These are phyloP conservation scores for Poecile montanus DNA, from an alignment of 2,797 vertebrate genomes.

Conservation along the genomic window DNA sequence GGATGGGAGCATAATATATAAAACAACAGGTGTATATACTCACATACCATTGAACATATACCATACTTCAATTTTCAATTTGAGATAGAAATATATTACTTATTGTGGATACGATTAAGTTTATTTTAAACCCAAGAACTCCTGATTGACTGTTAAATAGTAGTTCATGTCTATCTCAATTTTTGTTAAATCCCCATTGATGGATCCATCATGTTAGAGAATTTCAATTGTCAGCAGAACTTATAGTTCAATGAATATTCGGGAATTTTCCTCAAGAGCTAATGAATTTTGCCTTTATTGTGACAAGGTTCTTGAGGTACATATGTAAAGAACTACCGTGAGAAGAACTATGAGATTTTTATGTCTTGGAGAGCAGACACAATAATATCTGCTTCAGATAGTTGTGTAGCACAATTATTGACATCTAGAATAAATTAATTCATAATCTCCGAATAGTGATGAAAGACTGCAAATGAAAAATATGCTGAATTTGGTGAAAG, in stretches of 20 bases:
- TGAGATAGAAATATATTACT: neutral
- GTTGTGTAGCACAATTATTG: neutral
- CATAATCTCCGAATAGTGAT: neutral
- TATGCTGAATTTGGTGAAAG: neutral
- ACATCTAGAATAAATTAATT: neutral
- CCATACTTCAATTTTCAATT: neutral
- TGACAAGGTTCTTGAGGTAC: neutral
- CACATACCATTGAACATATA: neutral
- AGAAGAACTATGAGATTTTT: neutral
- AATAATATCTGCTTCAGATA: neutral
- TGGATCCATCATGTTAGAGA: conserved; percentile 22
- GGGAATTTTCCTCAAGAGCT: neutral
- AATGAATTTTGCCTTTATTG: neutral
- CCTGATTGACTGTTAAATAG: conserved; percentile 33
- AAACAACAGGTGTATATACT: neutral
- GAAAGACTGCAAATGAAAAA: neutral
- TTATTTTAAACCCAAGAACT: neutral
- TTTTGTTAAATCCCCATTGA: conserved; percentile 28
- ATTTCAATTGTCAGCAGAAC: neutral
- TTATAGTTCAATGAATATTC: neutral
- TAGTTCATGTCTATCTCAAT: conserved; percentile 23
- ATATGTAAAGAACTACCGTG: neutral
- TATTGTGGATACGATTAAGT: neutral
- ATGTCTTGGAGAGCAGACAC: neutral
- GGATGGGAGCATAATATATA: neutral